These are phyloP conservation scores for Callosobruchus maculatus DNA, from an alignment of 2,888 invertebrate genomes.

Conservation along the genomic window DNA sequence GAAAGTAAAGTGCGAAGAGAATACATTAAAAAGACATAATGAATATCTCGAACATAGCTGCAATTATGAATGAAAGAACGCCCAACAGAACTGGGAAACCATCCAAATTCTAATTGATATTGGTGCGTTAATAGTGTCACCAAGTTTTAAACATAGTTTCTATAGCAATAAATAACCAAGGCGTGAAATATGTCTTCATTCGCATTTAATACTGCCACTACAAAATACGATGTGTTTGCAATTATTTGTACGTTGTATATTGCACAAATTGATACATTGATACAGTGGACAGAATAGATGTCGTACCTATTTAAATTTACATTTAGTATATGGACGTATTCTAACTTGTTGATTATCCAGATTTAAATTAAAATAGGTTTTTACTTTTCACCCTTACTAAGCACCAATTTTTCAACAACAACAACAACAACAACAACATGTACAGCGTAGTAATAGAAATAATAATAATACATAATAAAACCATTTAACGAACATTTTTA, in stretches of 20 bases:
- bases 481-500: too few relatives aligned
- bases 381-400: too few relatives aligned
- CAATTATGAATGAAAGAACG: neutral
- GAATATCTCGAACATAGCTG: neutral
- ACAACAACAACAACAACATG: too few relatives aligned
- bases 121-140: neutral
- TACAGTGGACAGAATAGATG: too few relatives aligned
- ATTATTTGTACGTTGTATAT: neutral
- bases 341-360: too few relatives aligned
- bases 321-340: too few relatives aligned
- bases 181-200: neutral
- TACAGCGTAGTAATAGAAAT: too few relatives aligned
- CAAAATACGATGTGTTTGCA: neutral
- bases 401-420: too few relatives aligned
- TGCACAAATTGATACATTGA: slow-evolving; percentile 3
- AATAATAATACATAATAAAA: too few relatives aligned
- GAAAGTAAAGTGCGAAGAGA: too few relatives aligned
- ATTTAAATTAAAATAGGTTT: too few relatives aligned
- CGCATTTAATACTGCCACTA: neutral
- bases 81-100: neutral
- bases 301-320: too few relatives aligned
- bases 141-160: neutral
- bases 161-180: neutral
- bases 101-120: neutral
- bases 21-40: neutral